These are phyloP conservation scores for Ecdyonurus torrentis DNA, from an alignment of 2,888 invertebrate genomes.

Conservation along the genomic window DNA sequence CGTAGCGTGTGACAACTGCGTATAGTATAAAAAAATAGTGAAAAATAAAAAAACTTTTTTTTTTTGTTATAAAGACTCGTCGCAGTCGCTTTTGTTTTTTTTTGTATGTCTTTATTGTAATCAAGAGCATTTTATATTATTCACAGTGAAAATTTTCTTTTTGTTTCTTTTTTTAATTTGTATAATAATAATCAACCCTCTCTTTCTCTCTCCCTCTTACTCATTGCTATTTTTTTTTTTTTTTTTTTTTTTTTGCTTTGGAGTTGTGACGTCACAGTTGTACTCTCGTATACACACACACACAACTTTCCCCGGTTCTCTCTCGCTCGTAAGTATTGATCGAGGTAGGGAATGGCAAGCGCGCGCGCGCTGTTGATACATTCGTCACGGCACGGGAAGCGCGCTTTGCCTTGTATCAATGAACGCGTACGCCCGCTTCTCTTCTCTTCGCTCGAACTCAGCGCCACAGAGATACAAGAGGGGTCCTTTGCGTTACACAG, in stretches of 20 bases:
- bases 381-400: neutral
- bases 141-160: no score
- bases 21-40: no score
- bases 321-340: neutral
- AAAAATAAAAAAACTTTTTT: no score
- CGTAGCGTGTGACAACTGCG: no score
- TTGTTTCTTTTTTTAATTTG: neutral
- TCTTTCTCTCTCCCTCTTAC: neutral
- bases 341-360: neutral
- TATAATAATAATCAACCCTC: neutral
- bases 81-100: no score
- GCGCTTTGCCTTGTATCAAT: neutral
- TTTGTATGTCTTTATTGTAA: no score
- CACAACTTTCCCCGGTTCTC: neutral
- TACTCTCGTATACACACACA: neutral
- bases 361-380: neutral
- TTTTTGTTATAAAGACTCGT: no score
- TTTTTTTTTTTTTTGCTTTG: no score
- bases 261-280: neutral
- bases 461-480: neutral
- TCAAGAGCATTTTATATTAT: no score
- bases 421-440: conserved; percentile 1
- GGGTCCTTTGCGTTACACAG: no score
- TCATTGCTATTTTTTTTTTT: neutral
- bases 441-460: no score